Conservation (phyloP, 30 jellyfish, hydroid and myxozoan species). For the Turritopsis rubra region DNA sequence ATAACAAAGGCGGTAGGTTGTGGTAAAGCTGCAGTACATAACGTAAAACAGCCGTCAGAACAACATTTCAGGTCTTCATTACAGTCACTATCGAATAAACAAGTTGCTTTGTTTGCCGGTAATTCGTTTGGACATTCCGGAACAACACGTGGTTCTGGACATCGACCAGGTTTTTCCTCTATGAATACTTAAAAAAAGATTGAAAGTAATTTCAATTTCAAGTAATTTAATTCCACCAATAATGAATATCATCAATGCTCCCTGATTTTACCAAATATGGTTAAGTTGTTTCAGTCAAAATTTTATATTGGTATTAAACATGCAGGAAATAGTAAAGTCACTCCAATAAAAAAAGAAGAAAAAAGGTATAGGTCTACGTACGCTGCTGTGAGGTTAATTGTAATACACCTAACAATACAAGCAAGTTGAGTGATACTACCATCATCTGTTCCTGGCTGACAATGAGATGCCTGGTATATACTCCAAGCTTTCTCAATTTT, state of each 20-base stretch:
- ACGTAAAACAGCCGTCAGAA: constrained; percentile 15
- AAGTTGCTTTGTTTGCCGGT: no score
- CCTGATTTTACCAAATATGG: neutral
- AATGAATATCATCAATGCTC: neutral
- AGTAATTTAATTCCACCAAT: neutral
- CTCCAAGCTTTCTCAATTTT: neutral
- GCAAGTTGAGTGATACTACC: neutral
- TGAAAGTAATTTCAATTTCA: no score
- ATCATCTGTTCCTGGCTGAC: neutral
- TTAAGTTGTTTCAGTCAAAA: no score
- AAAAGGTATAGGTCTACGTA: no score
- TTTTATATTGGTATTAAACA: no score
- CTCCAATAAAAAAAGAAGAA: no score
- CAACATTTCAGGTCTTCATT: constrained; percentile 12
- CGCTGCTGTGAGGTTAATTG: neutral
- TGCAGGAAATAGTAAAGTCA: no score
- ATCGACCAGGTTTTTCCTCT: neutral
- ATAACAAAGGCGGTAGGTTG: constrained; percentile 14
- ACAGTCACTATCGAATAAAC: constrained; percentile 28
- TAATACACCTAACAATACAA: neutral
- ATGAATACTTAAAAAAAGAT: neutral
- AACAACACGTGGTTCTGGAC: neutral
- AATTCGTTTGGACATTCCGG: neutral
- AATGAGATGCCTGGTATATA: neutral
- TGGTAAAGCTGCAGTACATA: constrained; percentile 2